Base-by-base conservation (phyloP, 2,113 vertebrate genomes). In the Cranoglanis bouderius region DNA sequence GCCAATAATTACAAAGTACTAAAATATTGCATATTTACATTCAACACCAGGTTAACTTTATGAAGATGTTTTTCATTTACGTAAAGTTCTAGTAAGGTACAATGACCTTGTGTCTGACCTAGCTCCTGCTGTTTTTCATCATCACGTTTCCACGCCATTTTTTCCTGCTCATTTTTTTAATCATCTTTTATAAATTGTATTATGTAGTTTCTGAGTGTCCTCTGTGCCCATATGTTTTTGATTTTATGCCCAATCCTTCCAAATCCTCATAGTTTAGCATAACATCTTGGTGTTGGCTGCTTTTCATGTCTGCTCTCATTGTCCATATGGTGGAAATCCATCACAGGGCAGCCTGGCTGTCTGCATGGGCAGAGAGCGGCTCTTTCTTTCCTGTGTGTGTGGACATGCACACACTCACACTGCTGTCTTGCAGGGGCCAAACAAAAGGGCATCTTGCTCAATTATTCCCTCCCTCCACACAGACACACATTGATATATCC, bases 221-320 rank as follows among this genome's bases (percentile, higher is more conserved):
- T 90, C 81, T 91, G 72, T 90, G 38, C 59, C 65, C 55, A 51
- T n/a, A 55, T 81, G 32, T n/a, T 89, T 81, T 75, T 46, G 43
- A 67, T 78, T 80, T 89, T 88, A 90, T 90, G 90, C 88, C 89
- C 77, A 88, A 90, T 84, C 89, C 67, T 88, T 86, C 55, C n/a
- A 81, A 82, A 87, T 94, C 91, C 91, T 92, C 90, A 75, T 19
- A 38, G 89, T 89, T 92, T 85, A 90, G 91, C 88, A 92, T 89
- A 91, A 92, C 92, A 90, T 93, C 38, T 87, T 84, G 89, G 84
- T 92, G 89, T 92, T 93, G 91, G 90, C 91, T 91, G 82, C 88
- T 63, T 91, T 85, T 88, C 81, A 43, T 92, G 74, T 93, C 74
- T 57, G 38, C 24, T 49, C 82, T 85, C 77, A 77, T 63, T 89